Evolutionary conservation across 1,140 invertebrate species (phyloP).

Genomic region (Doryteuthis pealeii): DNA sequence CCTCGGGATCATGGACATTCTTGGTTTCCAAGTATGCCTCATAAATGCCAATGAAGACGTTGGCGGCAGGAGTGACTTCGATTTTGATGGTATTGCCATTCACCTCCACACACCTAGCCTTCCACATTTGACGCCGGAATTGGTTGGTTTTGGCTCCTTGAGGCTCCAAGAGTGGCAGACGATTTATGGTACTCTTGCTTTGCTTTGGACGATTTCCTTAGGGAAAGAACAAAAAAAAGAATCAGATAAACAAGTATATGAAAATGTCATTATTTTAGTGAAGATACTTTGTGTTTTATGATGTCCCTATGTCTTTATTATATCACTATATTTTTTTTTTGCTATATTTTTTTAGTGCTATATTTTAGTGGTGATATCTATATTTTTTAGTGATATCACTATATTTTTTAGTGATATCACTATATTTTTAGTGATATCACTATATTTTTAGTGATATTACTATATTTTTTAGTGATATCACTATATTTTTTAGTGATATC

Average conservation of each 20-base stretch:
- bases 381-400: no score
- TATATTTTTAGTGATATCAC: no score
- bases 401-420: no score
- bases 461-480: no score
- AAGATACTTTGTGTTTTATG: no score
- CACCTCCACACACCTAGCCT: constrained; percentile 8
- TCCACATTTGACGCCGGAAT: background rate
- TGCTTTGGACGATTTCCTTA: constrained; percentile 33
- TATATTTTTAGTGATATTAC: no score
- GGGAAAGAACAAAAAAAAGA: constrained; percentile 2
- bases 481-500: no score
- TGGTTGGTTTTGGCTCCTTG: background rate
- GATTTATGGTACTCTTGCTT: constrained; percentile 36
- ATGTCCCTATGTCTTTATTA: no score
- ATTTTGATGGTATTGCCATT: constrained; percentile 25
- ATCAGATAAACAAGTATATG: background rate
- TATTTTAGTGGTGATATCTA: no score
- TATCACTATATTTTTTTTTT: no score
- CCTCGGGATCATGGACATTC: constrained; percentile 18
- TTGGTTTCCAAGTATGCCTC: constrained; percentile 36
- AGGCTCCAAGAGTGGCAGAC: constrained; percentile 24
- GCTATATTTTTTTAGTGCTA: no score
- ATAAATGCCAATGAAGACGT: constrained; percentile 38
- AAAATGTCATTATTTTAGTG: background rate
- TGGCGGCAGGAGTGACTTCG: constrained; percentile 24